These are phyloP conservation scores for Pseudochirops corinnae DNA, from an alignment of 2,797 vertebrate genomes.

Conservation along the genomic window DNA sequence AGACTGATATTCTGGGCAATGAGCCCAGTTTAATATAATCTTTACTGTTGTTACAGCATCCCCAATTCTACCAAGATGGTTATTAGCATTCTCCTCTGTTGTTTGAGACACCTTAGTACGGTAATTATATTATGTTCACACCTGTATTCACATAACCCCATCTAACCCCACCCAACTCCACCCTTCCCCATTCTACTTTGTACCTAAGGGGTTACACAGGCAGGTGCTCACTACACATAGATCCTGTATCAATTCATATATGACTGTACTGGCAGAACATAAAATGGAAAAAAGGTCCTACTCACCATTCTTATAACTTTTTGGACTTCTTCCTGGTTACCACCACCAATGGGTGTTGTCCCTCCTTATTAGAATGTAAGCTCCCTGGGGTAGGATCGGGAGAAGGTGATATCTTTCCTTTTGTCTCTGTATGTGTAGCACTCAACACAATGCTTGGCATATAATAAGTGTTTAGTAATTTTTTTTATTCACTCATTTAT, in stretches of 20 bases:
- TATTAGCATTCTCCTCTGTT: constrained; percentile 61
- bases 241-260: background rate
- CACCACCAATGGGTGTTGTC: background rate
- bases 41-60: constrained; percentile 61
- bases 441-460: background rate
- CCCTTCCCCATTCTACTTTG: constrained; percentile 39
- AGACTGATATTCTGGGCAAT: constrained; percentile 54
- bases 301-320: background rate
- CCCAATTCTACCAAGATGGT: constrained; percentile 61
- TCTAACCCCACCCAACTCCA: background rate
- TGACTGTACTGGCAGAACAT: background rate
- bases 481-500: background rate
- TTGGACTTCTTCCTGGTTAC: background rate
- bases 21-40: constrained; percentile 66
- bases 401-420: background rate
- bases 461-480: background rate
- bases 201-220: constrained; percentile 47
- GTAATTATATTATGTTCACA: constrained; percentile 56
- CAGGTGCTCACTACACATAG: background rate
- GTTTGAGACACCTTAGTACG: constrained; percentile 64
- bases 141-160: constrained; percentile 14
- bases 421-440: background rate
- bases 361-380: background rate
- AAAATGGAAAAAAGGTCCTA: background rate
- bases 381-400: background rate